phyloP scores from a whole-genome alignment of 2,888 invertebrate genomes.

The Amphipyra tragopoginis region DNA sequence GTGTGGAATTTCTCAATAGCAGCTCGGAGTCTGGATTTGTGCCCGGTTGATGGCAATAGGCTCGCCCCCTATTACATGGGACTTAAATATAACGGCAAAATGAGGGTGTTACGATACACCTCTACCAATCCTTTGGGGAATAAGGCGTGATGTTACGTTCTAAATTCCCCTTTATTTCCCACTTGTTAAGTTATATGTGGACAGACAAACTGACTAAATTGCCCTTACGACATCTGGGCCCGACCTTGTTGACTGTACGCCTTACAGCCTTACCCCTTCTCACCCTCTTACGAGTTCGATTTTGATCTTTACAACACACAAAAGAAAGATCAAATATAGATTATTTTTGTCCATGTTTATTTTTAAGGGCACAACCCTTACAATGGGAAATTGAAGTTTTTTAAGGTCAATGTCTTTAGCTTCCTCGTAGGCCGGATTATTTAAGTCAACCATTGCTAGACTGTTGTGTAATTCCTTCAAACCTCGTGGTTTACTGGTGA shows the following conservation, averaged over 20 bases:
- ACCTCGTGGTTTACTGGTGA: too few species aligned
- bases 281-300: conserved; percentile 33
- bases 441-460: too few species aligned
- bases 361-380: conserved; percentile 15
- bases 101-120: too few species aligned
- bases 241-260: conserved; percentile 18
- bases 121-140: too few species aligned
- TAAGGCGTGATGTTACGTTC: too few species aligned
- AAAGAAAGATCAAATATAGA: conserved; percentile 37
- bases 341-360: conserved; percentile 30
- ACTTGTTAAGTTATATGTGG: conserved; percentile 8
- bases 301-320: conserved; percentile 39
- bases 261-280: conserved; percentile 16
- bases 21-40: too few species aligned
- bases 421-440: neutral
- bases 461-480: too few species aligned
- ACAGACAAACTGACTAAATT: conserved; percentile 21
- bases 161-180: conserved; percentile 19
- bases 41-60: too few species aligned
- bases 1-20: too few species aligned
- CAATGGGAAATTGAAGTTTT: neutral
- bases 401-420: neutral
- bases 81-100: too few species aligned
- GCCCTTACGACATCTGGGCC: conserved; percentile 14
- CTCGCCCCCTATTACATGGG: too few species aligned